Evolutionary conservation across 2,113 vertebrate species (phyloP).

Genomic region (Notiomystis cincta): DNA sequence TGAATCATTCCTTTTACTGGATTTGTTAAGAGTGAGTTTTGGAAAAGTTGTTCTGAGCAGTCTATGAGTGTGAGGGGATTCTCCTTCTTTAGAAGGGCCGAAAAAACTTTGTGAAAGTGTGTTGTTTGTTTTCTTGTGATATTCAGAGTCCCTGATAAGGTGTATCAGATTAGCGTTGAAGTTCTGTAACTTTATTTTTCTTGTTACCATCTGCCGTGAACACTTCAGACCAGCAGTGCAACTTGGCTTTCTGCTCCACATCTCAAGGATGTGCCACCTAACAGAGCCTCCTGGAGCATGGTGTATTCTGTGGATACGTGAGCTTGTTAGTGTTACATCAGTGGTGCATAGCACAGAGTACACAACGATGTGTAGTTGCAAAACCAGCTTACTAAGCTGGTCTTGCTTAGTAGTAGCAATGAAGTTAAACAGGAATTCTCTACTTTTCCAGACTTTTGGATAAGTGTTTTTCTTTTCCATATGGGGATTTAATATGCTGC

Average conservation of each 20-base stretch:
- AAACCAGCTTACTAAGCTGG: background rate
- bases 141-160: background rate
- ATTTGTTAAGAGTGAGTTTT: background rate
- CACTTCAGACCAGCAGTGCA: background rate
- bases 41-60: background rate
- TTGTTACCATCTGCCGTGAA: background rate
- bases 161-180: background rate
- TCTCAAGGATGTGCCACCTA: background rate
- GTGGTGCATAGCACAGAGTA: background rate
- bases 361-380: accelerated
- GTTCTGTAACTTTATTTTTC: background rate
- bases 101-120: background rate
- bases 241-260: background rate
- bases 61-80: background rate
- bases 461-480: background rate
- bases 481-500: background rate
- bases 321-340: background rate
- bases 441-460: background rate
- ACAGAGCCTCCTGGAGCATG: background rate
- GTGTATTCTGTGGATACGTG: background rate
- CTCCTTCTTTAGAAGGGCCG: background rate
- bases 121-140: background rate
- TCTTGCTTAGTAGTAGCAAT: background rate
- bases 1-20: background rate
- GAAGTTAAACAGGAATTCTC: background rate